phyloP scores from a whole-genome alignment of 2,113 vertebrate species.

The Thamnophis sirtalis region DNA sequence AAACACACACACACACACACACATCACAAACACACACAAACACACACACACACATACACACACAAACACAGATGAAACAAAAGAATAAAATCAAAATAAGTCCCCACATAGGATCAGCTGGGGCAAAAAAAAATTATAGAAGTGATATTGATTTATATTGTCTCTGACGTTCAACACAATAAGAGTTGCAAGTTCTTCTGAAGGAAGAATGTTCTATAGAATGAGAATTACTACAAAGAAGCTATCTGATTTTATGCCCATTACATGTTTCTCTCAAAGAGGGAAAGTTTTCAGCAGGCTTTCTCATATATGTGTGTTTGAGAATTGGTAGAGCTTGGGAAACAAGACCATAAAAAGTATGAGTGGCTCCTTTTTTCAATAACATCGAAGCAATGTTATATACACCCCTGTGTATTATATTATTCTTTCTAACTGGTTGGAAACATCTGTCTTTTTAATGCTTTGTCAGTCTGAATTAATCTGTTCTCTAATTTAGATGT shows the following conservation, averaged over 20 bases:
- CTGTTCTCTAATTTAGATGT: background rate
- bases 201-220: background rate
- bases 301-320: background rate
- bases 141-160: background rate
- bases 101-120: background rate
- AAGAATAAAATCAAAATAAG: background rate
- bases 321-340: background rate
- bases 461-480: slow-evolving; percentile 7
- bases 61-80: background rate
- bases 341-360: background rate
- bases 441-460: slow-evolving; percentile 9
- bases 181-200: background rate
- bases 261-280: background rate
- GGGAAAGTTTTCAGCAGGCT: background rate
- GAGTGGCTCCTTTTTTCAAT: background rate
- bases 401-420: background rate
- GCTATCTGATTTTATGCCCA: background rate
- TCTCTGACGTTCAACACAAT: background rate
- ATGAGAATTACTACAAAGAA: background rate
- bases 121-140: background rate
- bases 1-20: background rate
- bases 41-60: background rate
- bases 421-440: background rate
- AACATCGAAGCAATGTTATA: background rate
- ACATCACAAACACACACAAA: background rate